Evolutionary conservation across 2,113 vertebrate species (phyloP).

Genomic region (Rhizomys pruinosus): DNA sequence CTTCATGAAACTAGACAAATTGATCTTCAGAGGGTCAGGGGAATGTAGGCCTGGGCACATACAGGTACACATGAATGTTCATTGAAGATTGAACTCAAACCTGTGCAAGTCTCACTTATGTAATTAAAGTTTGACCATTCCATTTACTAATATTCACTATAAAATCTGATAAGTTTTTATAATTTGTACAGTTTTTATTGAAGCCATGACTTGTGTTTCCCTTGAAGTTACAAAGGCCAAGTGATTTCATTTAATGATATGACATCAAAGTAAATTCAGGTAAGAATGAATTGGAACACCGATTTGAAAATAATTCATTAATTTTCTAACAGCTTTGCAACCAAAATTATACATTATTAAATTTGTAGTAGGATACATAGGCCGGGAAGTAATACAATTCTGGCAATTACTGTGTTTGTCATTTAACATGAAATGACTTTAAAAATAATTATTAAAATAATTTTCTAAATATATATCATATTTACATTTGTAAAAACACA

Average conservation of each 20-base stretch:
- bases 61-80: neutral
- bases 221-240: neutral
- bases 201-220: conserved; percentile 4
- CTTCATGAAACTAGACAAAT: neutral
- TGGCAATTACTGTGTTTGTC: neutral
- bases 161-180: neutral
- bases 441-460: conserved; percentile 36
- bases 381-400: neutral
- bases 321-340: neutral
- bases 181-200: conserved; percentile 24
- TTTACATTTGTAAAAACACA: neutral
- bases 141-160: neutral
- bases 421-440: conserved; percentile 23
- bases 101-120: neutral
- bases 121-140: neutral
- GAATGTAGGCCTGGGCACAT: neutral
- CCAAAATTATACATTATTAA: neutral
- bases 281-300: conserved; percentile 12
- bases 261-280: conserved; percentile 2
- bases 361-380: neutral
- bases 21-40: no score
- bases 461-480: neutral
- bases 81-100: neutral
- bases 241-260: neutral
- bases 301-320: conserved; percentile 57